phyloP scores from a whole-genome alignment of 2,797 vertebrate species.

The Fistularia tabacaria region DNA sequence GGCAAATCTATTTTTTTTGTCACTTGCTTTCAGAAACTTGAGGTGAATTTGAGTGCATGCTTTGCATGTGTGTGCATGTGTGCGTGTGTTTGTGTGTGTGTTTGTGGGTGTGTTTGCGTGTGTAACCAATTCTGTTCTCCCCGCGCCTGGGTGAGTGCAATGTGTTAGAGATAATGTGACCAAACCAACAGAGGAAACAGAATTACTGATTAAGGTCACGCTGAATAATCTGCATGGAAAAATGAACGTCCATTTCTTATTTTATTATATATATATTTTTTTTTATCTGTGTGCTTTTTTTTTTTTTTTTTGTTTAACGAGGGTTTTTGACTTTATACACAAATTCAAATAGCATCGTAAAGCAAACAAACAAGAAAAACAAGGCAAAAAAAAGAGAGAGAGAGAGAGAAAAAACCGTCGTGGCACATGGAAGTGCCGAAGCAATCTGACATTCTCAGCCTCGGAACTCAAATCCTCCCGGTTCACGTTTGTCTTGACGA shows the following conservation, averaged over 20 bases:
- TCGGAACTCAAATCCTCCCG: slow-evolving; percentile 18
- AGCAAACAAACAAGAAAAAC: slow-evolving; percentile 36
- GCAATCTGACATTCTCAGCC: slow-evolving; percentile 52
- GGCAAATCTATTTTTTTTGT: not conserved
- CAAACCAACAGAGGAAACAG: slow-evolving; percentile 31
- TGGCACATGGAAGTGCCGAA: slow-evolving; percentile 37
- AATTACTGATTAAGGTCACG: slow-evolving; percentile 16
- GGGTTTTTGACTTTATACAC: slow-evolving; percentile 1
- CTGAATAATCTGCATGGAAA: slow-evolving; percentile 21
- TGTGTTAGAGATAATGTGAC: not conserved
- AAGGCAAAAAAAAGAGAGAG: slow-evolving; percentile 52
- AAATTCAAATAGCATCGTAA: slow-evolving; percentile 12
- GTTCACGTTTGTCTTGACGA: slow-evolving; percentile 34
- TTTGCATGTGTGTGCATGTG: slow-evolving; percentile 2
- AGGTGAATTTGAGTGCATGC: slow-evolving; percentile 17
- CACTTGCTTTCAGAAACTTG: slow-evolving; percentile 32
- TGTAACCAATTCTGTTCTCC: slow-evolving; percentile 27
- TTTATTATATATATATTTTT: not conserved
- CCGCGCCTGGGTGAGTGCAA: slow-evolving; percentile 22
- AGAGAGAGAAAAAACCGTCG: slow-evolving; percentile 20
- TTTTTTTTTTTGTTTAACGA: slow-evolving; percentile 7
- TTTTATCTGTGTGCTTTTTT: slow-evolving; percentile 51
- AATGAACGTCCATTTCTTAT: not conserved
- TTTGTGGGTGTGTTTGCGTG: no score
- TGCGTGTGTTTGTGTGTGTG: slow-evolving; percentile 2